A percentile compares a stretch with the other conserved stretches of the same genome.
phyloP scores from a whole-genome alignment of 2,113 vertebrate species.

The Todiramphus saurophagus region DNA sequence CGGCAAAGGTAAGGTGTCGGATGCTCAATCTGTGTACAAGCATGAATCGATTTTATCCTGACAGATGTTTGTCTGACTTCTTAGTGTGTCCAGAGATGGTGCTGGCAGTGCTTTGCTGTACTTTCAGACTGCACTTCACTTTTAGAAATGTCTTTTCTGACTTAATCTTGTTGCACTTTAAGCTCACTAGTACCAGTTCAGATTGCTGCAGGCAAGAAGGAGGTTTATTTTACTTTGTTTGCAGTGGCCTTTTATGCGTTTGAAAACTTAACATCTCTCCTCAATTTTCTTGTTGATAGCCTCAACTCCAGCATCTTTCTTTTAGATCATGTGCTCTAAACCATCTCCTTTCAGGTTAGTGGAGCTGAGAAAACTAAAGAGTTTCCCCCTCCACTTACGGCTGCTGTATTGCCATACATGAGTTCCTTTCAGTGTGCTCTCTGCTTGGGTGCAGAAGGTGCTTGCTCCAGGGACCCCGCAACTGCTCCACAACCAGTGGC shows the following conservation, averaged over 20 bases:
- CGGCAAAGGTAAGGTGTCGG: not conserved
- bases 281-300: not conserved
- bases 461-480: not conserved
- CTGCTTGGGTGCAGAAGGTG: not conserved
- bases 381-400: not conserved
- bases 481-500: not conserved
- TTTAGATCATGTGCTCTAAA: not conserved
- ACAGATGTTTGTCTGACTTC: not conserved
- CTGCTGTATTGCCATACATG: accelerated
- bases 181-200: not conserved
- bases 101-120: not conserved
- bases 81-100: not conserved
- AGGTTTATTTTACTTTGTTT: not conserved
- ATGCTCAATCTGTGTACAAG: not conserved
- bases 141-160: not conserved
- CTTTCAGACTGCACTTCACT: not conserved
- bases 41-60: not conserved
- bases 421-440: not conserved
- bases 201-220: not conserved
- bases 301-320: not conserved
- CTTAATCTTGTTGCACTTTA: not conserved
- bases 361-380: not conserved
- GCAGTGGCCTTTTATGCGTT: not conserved
- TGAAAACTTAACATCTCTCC: not conserved
- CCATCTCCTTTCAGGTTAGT: not conserved